A percentile compares a stretch with the other conserved stretches of the same genome.
Conservation (phyloP, 2,113 vertebrate species). For the Caretta caretta region DNA sequence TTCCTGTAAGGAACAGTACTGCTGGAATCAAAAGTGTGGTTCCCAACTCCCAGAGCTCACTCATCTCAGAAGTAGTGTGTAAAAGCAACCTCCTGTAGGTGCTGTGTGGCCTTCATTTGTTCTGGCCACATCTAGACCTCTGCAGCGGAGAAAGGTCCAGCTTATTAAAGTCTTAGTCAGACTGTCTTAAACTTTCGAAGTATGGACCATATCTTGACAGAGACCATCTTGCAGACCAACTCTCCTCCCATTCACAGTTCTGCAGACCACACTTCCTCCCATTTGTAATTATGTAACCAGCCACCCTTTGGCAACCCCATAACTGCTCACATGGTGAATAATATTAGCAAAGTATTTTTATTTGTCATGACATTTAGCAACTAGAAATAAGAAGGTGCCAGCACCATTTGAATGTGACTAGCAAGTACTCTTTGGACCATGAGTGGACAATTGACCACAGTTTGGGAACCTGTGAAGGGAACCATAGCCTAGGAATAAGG, state of each 20-base stretch:
- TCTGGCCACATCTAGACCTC: neutral
- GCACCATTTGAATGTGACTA: neutral
- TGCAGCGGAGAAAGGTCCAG: neutral
- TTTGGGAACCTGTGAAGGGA: neutral
- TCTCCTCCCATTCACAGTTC: neutral
- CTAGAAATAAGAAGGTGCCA: neutral
- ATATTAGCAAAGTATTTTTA: neutral
- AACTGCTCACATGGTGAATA: neutral
- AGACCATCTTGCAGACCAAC: neutral
- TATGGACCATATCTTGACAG: neutral
- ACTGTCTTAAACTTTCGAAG: neutral
- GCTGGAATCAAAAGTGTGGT: neutral
- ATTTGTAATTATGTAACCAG: neutral
- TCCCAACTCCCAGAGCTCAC: neutral
- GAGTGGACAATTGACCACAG: neutral
- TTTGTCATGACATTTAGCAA: neutral
- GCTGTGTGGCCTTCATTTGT: neutral
- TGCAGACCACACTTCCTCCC: neutral
- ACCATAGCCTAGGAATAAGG: neutral
- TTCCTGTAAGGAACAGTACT: neutral
- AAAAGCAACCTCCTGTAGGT: accelerated
- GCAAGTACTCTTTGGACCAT: neutral
- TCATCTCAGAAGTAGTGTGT: neutral
- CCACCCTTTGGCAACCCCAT: neutral
- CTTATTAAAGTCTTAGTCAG: neutral